Evolutionary conservation across 2,888 invertebrate species (phyloP).

Genomic region (Dinocampus coccinellae): DNA sequence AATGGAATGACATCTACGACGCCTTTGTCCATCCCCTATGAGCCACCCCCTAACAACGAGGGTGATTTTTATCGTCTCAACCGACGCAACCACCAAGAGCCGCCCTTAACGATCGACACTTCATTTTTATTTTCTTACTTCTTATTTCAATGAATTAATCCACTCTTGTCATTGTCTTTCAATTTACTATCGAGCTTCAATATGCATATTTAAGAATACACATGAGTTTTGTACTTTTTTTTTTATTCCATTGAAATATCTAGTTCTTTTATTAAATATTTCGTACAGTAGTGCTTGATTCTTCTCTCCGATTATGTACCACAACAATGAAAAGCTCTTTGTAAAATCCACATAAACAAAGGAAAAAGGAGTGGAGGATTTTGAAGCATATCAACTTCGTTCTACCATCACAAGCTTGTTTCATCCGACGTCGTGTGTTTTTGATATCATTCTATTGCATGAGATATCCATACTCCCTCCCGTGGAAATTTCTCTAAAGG

Average conservation of each 20-base stretch:
- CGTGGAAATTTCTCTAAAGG: conserved; percentile 13
- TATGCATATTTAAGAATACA: not conserved
- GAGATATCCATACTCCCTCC: conserved; percentile 25
- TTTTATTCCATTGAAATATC: not conserved
- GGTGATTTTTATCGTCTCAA: conserved; percentile 35
- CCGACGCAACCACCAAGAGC: conserved; percentile 20
- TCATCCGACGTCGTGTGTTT: conserved; percentile 15
- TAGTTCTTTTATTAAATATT: not conserved
- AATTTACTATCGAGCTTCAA: not conserved
- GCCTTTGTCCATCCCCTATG: conserved; percentile 19
- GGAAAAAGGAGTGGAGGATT: not conserved
- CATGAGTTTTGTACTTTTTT: not conserved
- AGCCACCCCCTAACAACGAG: not conserved
- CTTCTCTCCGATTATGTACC: not conserved
- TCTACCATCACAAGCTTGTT: not conserved
- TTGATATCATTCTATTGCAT: not conserved
- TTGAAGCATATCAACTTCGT: conserved; percentile 5
- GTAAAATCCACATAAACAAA: not conserved
- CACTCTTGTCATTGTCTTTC: conserved; percentile 45
- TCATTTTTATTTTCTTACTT: conserved; percentile 67
- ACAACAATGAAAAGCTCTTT: conserved; percentile 4
- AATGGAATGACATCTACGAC: conserved; percentile 19
- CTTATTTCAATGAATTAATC: conserved; percentile 47
- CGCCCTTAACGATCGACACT: conserved; percentile 62
- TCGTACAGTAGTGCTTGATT: not conserved